Conservation (phyloP, 2,113 vertebrate genomes). For the Austrofundulus limnaeus region DNA sequence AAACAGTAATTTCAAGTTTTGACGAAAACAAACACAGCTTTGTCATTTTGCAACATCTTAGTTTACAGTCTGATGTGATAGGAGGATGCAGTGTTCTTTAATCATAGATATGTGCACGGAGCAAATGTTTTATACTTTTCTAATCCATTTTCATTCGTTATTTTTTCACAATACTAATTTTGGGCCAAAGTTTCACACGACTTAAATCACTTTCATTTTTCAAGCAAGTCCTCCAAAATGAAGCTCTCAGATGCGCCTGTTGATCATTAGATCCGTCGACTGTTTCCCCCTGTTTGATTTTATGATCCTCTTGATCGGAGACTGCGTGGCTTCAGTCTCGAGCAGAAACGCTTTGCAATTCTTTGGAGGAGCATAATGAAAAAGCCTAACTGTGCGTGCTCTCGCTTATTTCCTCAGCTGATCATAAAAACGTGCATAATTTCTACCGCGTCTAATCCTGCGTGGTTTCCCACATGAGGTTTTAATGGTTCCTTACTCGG, state of each 20-base stretch:
- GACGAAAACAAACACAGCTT: no score
- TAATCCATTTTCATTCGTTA: not conserved
- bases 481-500: slow-evolving; percentile 37
- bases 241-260: slow-evolving; percentile 18
- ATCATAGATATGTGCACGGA: no score
- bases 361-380: slow-evolving; percentile 45
- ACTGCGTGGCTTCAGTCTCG: slow-evolving; percentile 22
- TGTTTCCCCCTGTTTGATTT: slow-evolving; percentile 31
- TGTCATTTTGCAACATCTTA: no score
- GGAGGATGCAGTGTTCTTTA: no score
- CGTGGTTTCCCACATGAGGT: slow-evolving; percentile 10
- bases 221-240: slow-evolving; percentile 9
- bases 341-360: slow-evolving; percentile 47
- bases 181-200: slow-evolving; percentile 14
- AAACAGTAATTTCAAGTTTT: no score
- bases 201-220: slow-evolving; percentile 6
- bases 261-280: slow-evolving; percentile 41
- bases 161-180: not conserved
- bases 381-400: slow-evolving; percentile 31
- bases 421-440: slow-evolving; percentile 49
- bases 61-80: no score
- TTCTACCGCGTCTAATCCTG: slow-evolving; percentile 32
- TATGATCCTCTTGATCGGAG: not conserved
- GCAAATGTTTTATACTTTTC: not conserved
- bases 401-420: slow-evolving; percentile 53